A percentile compares a stretch with the other conserved stretches of the same genome.
These are phyloP conservation scores for Micropoecilia bifurca DNA, from an alignment of 2,797 vertebrate species.

Conservation along the genomic window DNA sequence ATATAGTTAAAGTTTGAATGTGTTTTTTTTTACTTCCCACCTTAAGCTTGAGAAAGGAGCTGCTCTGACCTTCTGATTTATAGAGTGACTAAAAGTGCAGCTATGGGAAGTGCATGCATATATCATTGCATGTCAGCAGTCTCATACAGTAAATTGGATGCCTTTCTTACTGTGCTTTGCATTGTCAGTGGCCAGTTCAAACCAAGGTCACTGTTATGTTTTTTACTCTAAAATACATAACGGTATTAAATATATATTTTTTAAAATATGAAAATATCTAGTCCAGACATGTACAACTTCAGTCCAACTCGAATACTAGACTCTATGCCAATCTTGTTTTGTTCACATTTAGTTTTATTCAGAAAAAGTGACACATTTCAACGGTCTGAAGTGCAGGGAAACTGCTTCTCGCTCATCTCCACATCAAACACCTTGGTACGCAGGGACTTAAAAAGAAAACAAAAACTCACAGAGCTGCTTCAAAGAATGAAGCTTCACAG, in stretches of 20 bases:
- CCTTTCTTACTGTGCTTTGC: constrained; percentile 33
- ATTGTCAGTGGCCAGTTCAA: constrained; percentile 63
- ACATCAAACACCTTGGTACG: constrained; percentile 29
- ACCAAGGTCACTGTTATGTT: constrained; percentile 65
- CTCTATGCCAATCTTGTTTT: constrained; percentile 25
- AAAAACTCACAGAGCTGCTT: constrained; percentile 47
- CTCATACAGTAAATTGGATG: constrained; percentile 65
- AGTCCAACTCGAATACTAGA: constrained; percentile 12
- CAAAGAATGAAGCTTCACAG: constrained; percentile 44
- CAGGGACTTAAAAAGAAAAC: constrained; percentile 32
- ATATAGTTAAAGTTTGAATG: constrained; percentile 1
- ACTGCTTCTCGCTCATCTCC: constrained; percentile 36
- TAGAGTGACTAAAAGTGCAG: constrained; percentile 53
- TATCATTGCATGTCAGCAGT: constrained; percentile 66
- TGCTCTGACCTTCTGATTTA: constrained; percentile 65
- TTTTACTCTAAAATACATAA: constrained; percentile 33
- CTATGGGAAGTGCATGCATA: constrained; percentile 70
- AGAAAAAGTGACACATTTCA: constrained; percentile 33
- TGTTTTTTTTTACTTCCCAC: constrained; percentile 21
- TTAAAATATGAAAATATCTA: constrained; percentile 6
- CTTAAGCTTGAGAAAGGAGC: constrained; percentile 33
- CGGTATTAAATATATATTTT: too few species aligned
- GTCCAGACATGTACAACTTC: constrained; percentile 26
- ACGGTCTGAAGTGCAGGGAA: constrained; percentile 22
- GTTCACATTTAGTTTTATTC: constrained; percentile 20